Percentiles rank a stretch among this genome's conserved stretches.
Evolutionary conservation across 2,113 vertebrate species (phyloP).

Genomic region (Crypturellus undulatus): DNA sequence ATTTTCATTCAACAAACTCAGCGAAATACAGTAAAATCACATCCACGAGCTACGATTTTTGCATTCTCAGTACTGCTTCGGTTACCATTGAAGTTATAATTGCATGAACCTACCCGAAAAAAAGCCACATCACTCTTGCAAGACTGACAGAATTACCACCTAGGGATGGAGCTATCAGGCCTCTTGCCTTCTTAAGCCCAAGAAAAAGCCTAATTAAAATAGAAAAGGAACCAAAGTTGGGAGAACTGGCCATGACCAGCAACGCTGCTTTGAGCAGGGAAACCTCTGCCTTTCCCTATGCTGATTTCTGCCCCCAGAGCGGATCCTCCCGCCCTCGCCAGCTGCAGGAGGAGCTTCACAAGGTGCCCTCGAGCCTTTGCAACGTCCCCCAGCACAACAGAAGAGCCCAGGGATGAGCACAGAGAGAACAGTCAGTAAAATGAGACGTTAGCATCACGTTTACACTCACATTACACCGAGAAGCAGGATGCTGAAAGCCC

Average conservation of each 20-base stretch:
- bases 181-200: neutral
- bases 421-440: neutral
- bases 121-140: neutral
- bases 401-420: neutral
- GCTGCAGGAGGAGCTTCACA: neutral
- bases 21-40: neutral
- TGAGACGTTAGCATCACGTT: neutral
- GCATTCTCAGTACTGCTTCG: neutral
- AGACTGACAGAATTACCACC: neutral
- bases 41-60: neutral
- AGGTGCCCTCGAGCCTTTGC: neutral
- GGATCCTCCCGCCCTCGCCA: neutral
- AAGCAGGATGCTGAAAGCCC: neutral
- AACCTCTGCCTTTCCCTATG: neutral
- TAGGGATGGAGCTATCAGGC: neutral
- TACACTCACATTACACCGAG: neutral
- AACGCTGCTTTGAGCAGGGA: neutral
- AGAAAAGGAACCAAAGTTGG: neutral
- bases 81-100: neutral
- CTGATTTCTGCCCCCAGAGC: neutral
- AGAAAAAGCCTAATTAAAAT: neutral
- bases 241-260: neutral
- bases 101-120: neutral
- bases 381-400: neutral
- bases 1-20: conserved; percentile 21